Evolutionary conservation across 2,888 invertebrate species (phyloP).

Genomic region (Drosophila niveifrons): DNA sequence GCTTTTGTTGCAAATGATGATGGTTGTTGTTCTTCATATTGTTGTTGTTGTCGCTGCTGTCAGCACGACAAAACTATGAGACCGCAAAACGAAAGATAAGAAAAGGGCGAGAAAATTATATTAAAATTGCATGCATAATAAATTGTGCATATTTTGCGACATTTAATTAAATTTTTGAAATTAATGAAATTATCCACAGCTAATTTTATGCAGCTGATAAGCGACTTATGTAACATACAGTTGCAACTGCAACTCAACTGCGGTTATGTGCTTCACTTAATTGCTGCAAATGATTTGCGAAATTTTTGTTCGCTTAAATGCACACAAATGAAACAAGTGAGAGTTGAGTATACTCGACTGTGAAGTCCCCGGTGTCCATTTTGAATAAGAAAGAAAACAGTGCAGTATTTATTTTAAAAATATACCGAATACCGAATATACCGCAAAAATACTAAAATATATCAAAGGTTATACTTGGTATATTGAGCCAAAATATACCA

Average conservation of each 20-base stretch:
- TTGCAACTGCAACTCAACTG: conserved; percentile 5
- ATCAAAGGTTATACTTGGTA: too few relatives aligned
- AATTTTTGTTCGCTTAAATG: conserved; percentile 26
- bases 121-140: conserved; percentile 39
- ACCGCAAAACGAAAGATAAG: not conserved
- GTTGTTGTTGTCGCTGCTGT: conserved; percentile 35
- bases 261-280: conserved; percentile 27
- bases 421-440: too few relatives aligned
- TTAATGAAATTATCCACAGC: conserved; percentile 19
- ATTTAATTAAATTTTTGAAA: conserved; percentile 46
- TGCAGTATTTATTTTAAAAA: too few relatives aligned
- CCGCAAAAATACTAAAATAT: too few relatives aligned
- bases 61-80: conserved; percentile 56
- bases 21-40: conserved; percentile 40
- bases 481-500: too few relatives aligned
- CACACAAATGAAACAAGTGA: conserved; percentile 14
- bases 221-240: not conserved
- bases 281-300: conserved; percentile 23
- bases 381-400: too few relatives aligned
- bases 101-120: conserved; percentile 20
- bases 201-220: conserved; percentile 18
- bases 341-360: too few relatives aligned
- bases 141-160: conserved; percentile 21
- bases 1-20: conserved; percentile 24
- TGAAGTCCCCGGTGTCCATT: too few relatives aligned